phyloP scores from a whole-genome alignment of 2,113 vertebrate genomes.

The Hystrix brachyura region DNA sequence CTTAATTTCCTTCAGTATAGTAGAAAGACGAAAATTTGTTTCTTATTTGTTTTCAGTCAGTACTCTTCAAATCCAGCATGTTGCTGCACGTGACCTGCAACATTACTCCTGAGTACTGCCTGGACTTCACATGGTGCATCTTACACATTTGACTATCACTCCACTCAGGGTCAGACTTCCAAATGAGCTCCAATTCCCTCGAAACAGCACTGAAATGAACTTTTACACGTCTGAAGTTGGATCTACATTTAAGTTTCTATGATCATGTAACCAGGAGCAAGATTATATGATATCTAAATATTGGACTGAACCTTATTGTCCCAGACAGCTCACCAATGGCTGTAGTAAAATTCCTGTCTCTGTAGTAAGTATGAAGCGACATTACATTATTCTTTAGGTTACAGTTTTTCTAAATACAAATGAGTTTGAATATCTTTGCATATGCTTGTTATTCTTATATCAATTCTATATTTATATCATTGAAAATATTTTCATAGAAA shows the following conservation, averaged over 20 bases:
- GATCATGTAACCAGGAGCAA: rapidly evolving
- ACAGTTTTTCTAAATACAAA: neutral
- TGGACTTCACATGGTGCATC: rapidly evolving
- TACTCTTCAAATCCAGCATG: neutral
- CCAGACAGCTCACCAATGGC: neutral
- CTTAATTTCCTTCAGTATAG: neutral
- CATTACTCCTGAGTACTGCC: rapidly evolving
- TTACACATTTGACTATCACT: neutral
- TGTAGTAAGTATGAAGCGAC: neutral
- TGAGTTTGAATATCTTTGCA: neutral
- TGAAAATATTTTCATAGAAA: neutral
- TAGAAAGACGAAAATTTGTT: neutral
- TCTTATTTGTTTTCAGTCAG: neutral
- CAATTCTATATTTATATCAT: neutral
- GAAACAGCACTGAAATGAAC: neutral
- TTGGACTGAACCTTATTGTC: neutral
- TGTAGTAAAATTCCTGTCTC: neutral
- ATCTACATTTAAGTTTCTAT: neutral
- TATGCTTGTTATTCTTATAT: neutral
- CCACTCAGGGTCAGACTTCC: neutral
- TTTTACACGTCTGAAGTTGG: rapidly evolving
- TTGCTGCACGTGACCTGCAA: rapidly evolving
- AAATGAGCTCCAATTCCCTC: neutral
- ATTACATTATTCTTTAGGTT: neutral
- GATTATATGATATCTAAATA: too few species aligned